Evolutionary conservation across 2,113 vertebrate species (phyloP), one percentile per base, ranked within the genome.

Genomic region (Porphyrio hochstetteri): DNA sequence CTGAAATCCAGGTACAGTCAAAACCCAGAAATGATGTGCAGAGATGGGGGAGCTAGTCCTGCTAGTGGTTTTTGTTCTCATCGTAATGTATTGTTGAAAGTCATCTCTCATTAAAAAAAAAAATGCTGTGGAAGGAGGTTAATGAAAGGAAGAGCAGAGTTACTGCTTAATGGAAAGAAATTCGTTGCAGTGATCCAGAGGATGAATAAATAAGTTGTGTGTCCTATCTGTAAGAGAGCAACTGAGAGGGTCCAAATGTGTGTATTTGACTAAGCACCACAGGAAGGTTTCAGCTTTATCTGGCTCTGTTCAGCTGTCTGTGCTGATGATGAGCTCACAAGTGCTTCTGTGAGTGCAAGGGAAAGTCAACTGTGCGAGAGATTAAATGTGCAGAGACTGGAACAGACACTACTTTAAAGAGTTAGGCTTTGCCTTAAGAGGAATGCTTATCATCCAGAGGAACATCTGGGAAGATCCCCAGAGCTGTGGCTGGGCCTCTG

Each of bases 1-100:
- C 99, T 88, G 99, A 99, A 97, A 99, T 99, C 86, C 98, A 99
- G 99, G 99, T 99, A 98, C n/a, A 25, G 53, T 68, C 36, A 86
- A 86, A 78, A 42, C 0, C 0, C 14, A 61, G 67, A 46, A 68
- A n/a, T 19, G 59, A 2, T 8, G 5, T 57, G 36, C 4, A 4
- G 55, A 57, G 16, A 27, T 28, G 31, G 55, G 13, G 16, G 4
- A 4, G 5, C 11, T 56, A 15, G 15, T 61, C 68, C 78, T 74
- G 13, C 31, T 38, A 17, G 46, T 71, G 5, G 29, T 77, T 12
- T 2, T 48, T 64, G 16, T 79, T 80, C 13, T 82, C 7, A 44
- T 55, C 0, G 0, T 68, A 20, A 15, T 23, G 64, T 36, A 19
- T 57, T 89, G 40, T 61, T 61, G 52, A 81, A 28, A 67, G 28